Percentiles rank a stretch among this genome's conserved stretches.
Conservation (phyloP, 1,140 invertebrate species). For the Drosophila nigrodunni region DNA sequence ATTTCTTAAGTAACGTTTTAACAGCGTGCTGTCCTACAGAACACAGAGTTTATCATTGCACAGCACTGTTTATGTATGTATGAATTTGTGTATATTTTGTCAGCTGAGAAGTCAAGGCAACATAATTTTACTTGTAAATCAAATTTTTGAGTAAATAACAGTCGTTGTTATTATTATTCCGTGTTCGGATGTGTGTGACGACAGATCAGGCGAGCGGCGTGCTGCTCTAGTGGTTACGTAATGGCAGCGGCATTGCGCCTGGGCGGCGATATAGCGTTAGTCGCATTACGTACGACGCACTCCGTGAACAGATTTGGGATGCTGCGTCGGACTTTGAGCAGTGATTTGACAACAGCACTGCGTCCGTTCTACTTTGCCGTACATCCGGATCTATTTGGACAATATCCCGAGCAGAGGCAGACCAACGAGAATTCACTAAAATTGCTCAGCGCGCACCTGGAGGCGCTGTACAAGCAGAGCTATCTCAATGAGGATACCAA, state of each 20-base stretch:
- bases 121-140: conserved; percentile 10
- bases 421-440: conserved; percentile 97
- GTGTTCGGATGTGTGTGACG: conserved; percentile 33
- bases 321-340: conserved; percentile 34
- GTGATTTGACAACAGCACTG: conserved; percentile 94
- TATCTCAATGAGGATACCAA: conserved; percentile 85
- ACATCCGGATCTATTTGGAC: conserved; percentile 97
- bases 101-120: conserved; percentile 28
- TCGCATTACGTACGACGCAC: conserved; percentile 3
- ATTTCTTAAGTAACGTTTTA: background rate
- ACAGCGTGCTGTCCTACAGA: conserved; percentile 1
- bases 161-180: conserved; percentile 15
- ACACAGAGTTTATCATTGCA: background rate
- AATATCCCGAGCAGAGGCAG: conserved; percentile 94
- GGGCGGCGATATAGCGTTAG: conserved; percentile 3
- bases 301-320: background rate
- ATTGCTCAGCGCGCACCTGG: conserved; percentile 92
- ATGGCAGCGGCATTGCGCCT: conserved; percentile 37
- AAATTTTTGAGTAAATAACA: conserved; percentile 29
- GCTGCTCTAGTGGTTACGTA: conserved; percentile 49
- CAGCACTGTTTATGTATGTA: conserved; percentile 1
- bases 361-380: conserved; percentile 97
- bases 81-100: conserved; percentile 11
- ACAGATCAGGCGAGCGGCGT: conserved; percentile 15
- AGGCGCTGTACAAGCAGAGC: conserved; percentile 88